These are phyloP conservation scores for Meteorus sp. DNA, from an alignment of 1,140 invertebrate genomes.

Conservation along the genomic window DNA sequence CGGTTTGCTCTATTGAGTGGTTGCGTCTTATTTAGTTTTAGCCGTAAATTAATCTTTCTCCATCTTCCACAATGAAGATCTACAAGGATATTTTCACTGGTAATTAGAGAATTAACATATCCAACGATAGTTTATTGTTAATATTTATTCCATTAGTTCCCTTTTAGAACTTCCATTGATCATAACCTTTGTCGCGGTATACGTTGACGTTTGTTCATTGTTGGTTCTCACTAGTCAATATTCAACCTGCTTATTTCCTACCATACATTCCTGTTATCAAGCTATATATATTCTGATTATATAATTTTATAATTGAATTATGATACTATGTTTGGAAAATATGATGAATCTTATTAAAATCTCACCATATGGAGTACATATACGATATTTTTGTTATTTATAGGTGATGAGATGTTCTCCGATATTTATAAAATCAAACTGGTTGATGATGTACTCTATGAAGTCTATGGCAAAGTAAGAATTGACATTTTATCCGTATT, in stretches of 20 bases:
- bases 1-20: constrained; percentile 64
- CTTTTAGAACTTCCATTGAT: too few species aligned
- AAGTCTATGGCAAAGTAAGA: constrained; percentile 89
- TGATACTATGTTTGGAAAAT: too few species aligned
- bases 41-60: constrained; percentile 65
- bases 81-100: constrained; percentile 94
- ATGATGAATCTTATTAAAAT: constrained; percentile 22
- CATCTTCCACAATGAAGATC: constrained; percentile 88
- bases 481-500: constrained; percentile 10
- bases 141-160: constrained; percentile 39
- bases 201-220: too few species aligned
- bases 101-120: constrained; percentile 55
- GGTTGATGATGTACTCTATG: constrained; percentile 91
- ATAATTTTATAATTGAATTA: too few species aligned
- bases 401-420: constrained; percentile 97
- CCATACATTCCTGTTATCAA: background rate
- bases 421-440: constrained; percentile 95
- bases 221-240: background rate
- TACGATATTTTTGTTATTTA: constrained; percentile 41
- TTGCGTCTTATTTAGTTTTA: constrained; percentile 66
- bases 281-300: background rate
- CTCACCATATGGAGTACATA: constrained; percentile 27
- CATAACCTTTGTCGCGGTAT: too few species aligned
- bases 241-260: background rate
- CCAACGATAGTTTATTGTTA: background rate